These are phyloP conservation scores for Chalcosyrphus nemorum DNA, from an alignment of 2,888 invertebrate genomes.

Conservation along the genomic window DNA sequence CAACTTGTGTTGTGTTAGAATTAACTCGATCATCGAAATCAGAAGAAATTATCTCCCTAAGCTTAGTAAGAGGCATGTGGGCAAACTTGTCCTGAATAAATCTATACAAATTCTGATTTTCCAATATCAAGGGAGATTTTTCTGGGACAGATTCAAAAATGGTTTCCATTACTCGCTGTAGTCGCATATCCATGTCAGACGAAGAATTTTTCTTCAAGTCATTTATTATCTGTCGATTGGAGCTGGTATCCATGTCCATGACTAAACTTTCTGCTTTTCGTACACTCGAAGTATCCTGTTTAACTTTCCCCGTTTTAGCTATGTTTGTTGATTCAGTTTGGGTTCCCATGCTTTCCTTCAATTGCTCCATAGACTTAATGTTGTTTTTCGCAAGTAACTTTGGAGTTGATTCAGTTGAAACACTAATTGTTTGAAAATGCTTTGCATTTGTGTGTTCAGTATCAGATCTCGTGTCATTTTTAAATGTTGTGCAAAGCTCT, in stretches of 20 bases:
- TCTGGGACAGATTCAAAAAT: background rate
- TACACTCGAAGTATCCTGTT: too few relatives aligned
- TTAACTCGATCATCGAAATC: background rate
- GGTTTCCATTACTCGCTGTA: slow-evolving; percentile 8
- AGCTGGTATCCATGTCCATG: background rate
- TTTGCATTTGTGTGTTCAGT: background rate
- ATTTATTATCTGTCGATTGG: too few relatives aligned
- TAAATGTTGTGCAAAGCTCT: background rate
- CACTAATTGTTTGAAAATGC: background rate
- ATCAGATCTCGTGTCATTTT: background rate
- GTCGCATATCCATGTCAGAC: background rate
- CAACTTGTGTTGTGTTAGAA: background rate
- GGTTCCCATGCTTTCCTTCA: background rate
- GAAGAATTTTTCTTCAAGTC: background rate
- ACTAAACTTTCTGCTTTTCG: too few relatives aligned
- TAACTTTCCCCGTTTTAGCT: too few relatives aligned
- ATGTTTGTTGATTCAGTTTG: too few relatives aligned
- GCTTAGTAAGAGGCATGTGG: background rate
- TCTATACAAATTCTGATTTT: slow-evolving; percentile 15
- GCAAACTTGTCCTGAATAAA: slow-evolving; percentile 1
- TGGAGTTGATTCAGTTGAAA: slow-evolving; percentile 25
- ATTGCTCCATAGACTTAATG: background rate
- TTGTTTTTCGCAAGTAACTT: background rate
- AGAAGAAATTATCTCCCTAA: slow-evolving; percentile 2
- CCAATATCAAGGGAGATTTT: background rate